Conservation (phyloP, 1,140 invertebrate species). For the Pogonomyrmex barbatus region DNA sequence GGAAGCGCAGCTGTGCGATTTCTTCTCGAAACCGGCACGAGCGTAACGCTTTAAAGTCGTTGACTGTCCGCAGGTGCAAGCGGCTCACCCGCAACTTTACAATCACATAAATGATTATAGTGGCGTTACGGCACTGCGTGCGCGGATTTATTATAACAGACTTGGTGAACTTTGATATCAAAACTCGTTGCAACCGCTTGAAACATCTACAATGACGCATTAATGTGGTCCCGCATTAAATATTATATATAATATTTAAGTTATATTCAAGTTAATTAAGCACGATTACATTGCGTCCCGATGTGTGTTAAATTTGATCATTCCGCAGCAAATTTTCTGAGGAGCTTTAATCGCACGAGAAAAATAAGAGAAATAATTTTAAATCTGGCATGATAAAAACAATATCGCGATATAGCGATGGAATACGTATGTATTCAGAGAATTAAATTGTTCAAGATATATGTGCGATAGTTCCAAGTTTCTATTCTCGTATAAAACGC, state of each 20-base stretch:
- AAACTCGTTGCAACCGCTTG: constrained; percentile 23
- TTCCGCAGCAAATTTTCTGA: background rate
- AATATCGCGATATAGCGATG: background rate
- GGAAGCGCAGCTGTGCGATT: constrained; percentile 28
- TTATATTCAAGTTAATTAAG: background rate
- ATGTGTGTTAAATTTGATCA: constrained; percentile 5
- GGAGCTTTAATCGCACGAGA: background rate
- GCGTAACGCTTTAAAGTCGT: constrained; percentile 8
- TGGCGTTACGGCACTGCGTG: background rate
- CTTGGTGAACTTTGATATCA: constrained; percentile 29
- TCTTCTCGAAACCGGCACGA: constrained; percentile 14
- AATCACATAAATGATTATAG: constrained; percentile 54
- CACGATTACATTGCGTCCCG: background rate
- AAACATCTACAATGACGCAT: background rate
- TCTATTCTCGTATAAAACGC: constrained; percentile 7
- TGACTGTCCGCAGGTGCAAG: constrained; percentile 21
- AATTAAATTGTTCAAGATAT: constrained; percentile 51
- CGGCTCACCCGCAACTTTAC: constrained; percentile 31
- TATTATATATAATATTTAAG: background rate
- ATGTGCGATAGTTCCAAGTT: constrained; percentile 2
- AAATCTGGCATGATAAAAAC: background rate
- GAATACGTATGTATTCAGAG: constrained; percentile 21
- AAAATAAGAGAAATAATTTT: constrained; percentile 32
- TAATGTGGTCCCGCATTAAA: background rate
- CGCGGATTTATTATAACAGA: constrained; percentile 57